These are phyloP conservation scores for Lamellibrachia luymesi DNA, from an alignment of 1,140 invertebrate species.

Conservation along the genomic window DNA sequence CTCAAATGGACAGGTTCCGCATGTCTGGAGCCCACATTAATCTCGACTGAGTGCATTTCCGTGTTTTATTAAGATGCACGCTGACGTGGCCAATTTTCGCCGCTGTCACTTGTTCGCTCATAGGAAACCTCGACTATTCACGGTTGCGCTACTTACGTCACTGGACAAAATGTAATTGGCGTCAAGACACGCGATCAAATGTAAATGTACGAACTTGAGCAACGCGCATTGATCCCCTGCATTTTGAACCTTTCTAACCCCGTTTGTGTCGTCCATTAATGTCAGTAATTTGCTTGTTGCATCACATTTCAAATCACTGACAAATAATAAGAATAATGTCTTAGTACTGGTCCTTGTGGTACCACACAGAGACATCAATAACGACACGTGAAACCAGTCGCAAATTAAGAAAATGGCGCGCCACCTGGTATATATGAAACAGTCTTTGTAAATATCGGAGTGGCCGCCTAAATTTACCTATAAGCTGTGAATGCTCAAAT, in stretches of 20 bases:
- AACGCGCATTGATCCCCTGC: neutral
- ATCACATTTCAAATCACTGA: too few relatives aligned
- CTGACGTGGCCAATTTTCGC: neutral
- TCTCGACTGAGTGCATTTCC: neutral
- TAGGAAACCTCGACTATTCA: neutral
- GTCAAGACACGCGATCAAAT: neutral
- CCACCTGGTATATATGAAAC: neutral
- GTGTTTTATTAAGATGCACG: neutral
- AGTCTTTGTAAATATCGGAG: neutral
- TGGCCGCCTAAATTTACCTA: neutral
- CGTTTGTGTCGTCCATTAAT: too few relatives aligned
- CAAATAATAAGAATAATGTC: too few relatives aligned
- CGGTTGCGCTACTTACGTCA: neutral
- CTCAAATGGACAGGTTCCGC: constrained; percentile 3
- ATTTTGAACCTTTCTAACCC: too few relatives aligned
- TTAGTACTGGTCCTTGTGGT: too few relatives aligned
- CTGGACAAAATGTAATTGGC: neutral
- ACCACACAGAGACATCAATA: neutral
- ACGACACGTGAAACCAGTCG: neutral
- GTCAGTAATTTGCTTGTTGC: too few relatives aligned
- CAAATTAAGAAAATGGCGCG: neutral
- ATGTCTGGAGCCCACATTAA: neutral
- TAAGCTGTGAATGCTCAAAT: neutral
- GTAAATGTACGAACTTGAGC: neutral
- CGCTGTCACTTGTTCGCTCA: neutral